Conservation (phyloP, 2,888 invertebrate species). For the Drosophila subsilvestris region DNA sequence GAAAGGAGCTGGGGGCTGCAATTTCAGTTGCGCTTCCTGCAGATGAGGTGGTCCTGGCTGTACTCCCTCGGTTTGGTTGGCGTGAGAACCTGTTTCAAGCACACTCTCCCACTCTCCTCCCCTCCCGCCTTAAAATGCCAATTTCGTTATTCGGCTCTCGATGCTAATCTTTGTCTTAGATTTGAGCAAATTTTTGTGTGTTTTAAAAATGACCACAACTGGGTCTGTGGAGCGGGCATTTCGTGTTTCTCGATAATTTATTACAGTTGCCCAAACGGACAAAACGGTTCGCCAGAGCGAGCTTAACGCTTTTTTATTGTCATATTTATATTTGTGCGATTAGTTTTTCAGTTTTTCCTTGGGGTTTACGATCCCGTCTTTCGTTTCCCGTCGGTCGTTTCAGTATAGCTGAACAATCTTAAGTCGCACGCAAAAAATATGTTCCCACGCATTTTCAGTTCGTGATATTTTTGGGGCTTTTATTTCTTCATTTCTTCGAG, state of each 20-base stretch:
- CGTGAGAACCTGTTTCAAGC: conserved; percentile 74
- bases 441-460: conserved; percentile 76
- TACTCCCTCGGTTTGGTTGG: conserved; percentile 35
- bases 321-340: conserved; percentile 69
- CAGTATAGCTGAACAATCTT: conserved; percentile 30
- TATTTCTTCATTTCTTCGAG: conserved; percentile 42
- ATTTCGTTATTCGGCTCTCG: conserved; percentile 32
- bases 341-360: conserved; percentile 70
- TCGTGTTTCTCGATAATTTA: conserved; percentile 77
- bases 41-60: conserved; percentile 44
- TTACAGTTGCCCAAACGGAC: conserved; percentile 73
- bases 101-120: conserved; percentile 6
- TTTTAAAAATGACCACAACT: conserved; percentile 64
- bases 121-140: conserved; percentile 7
- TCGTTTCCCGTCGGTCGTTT: conserved; percentile 39
- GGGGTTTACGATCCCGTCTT: conserved; percentile 34
- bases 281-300: conserved; percentile 49
- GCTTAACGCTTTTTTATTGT: conserved; percentile 67
- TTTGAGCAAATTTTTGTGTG: conserved; percentile 35
- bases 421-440: conserved; percentile 72
- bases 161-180: conserved; percentile 45
- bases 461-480: conserved; percentile 66
- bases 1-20: conserved; percentile 43
- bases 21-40: conserved; percentile 59
- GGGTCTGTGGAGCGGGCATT: conserved; percentile 64